A percentile compares a stretch with the other conserved stretches of the same genome.
phyloP scores from a whole-genome alignment of 2,888 invertebrate genomes.

The Drosophila ustulata region DNA sequence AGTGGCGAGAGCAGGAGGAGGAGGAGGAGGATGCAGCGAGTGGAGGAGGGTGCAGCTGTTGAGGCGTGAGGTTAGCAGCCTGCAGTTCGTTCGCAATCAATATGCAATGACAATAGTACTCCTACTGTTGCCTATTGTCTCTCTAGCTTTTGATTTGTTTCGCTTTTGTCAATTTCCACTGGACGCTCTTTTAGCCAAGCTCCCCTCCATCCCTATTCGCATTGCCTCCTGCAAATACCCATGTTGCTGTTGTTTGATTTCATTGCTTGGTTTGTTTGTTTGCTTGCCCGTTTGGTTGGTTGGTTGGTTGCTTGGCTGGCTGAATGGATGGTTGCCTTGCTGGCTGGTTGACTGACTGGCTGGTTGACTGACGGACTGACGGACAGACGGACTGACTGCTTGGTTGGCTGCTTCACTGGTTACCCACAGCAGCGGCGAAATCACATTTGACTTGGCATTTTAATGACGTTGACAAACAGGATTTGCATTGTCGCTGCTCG shows the following conservation, averaged over 20 bases:
- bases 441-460: conserved; percentile 73
- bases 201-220: neutral
- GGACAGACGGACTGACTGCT: neutral
- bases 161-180: conserved; percentile 75
- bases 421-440: conserved; percentile 49
- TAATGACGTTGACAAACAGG: conserved; percentile 69
- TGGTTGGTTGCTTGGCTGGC: conserved; percentile 9
- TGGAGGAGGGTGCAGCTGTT: conserved; percentile 2
- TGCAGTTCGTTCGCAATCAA: conserved; percentile 57
- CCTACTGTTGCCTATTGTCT: conserved; percentile 59
- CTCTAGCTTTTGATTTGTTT: conserved; percentile 68
- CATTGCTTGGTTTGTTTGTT: conserved; percentile 66
- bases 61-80: conserved; percentile 27
- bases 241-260: conserved; percentile 61
- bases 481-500: conserved; percentile 40
- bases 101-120: conserved; percentile 64
- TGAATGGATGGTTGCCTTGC: neutral
- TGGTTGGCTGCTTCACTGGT: conserved; percentile 25
- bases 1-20: neutral
- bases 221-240: conserved; percentile 13
- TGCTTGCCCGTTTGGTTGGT: conserved; percentile 38
- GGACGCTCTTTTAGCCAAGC: conserved; percentile 26
- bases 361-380: neutral
- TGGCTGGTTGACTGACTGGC: neutral
- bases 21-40: neutral